Conservation (phyloP, 1,140 invertebrate genomes). For the Andrena cerasifolii region DNA sequence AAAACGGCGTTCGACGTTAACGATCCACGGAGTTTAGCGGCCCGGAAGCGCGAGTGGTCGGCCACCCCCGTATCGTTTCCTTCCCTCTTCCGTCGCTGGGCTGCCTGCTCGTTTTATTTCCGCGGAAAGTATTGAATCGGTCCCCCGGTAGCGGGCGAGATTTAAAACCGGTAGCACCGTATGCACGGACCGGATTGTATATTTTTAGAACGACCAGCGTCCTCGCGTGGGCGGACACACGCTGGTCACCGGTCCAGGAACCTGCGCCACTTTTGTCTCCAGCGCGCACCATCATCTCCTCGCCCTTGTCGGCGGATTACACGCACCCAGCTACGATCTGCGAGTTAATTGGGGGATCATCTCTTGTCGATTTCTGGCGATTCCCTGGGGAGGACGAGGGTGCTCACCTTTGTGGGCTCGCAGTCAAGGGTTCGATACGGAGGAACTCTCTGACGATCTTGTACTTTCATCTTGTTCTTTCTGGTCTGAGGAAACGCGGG, state of each 20-base stretch:
- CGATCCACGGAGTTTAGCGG: constrained; percentile 49
- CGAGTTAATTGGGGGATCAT: neutral
- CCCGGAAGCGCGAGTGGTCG: constrained; percentile 6
- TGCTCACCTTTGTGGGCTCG: too few relatives aligned
- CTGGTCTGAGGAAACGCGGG: neutral
- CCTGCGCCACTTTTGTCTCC: constrained; percentile 66
- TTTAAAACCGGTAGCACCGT: constrained; percentile 79
- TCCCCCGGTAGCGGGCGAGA: constrained; percentile 67
- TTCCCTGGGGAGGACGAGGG: too few relatives aligned
- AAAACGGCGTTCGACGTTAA: constrained; percentile 28
- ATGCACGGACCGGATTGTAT: constrained; percentile 66
- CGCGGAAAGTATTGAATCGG: constrained; percentile 62
- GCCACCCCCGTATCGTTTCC: neutral
- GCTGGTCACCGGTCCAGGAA: constrained; percentile 67
- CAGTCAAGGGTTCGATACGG: too few relatives aligned
- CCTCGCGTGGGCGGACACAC: constrained; percentile 71
- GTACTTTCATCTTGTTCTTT: too few relatives aligned
- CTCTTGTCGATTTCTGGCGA: too few relatives aligned
- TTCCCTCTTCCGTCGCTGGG: neutral
- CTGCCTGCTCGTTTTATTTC: constrained; percentile 49
- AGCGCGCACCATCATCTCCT: constrained; percentile 51
- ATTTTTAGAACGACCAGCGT: constrained; percentile 77
- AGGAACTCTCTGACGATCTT: too few relatives aligned
- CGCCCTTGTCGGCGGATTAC: constrained; percentile 52
- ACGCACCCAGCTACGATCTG: constrained; percentile 13